These are phyloP conservation scores for zebrafish (Danio rerio) DNA, from an alignment of 2,113 vertebrate species.

Conservation along the genomic window GRCz12tu NC_133195.1:14303501-14304000, in stretches of 20 bases:
- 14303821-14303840: too few relatives aligned
- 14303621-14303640: background rate
- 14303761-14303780: constrained; percentile 93
- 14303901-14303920: constrained; percentile 96
- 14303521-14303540: constrained; percentile 94
- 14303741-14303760: constrained; percentile 93
- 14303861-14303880: constrained; percentile 85
- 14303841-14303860: too few relatives aligned
- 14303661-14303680: too few relatives aligned
- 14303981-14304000: constrained; percentile 79
- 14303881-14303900: constrained; percentile 91
- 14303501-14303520: constrained; percentile 91
- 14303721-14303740: constrained; percentile 94
- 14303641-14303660: background rate
- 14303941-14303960: constrained; percentile 85
- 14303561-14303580: constrained; percentile 89
- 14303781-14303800: constrained; percentile 90
- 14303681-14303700: too few relatives aligned
- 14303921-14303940: constrained; percentile 94
- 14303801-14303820: constrained; percentile 61
- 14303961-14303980: constrained; percentile 97
- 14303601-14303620: background rate
- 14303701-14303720: too few relatives aligned
- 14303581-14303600: constrained; percentile 68
- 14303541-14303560: constrained; percentile 85